These are phyloP conservation scores for Thunnus maccoyii DNA, from an alignment of 2,113 vertebrate genomes.

Conservation along the genomic window DNA sequence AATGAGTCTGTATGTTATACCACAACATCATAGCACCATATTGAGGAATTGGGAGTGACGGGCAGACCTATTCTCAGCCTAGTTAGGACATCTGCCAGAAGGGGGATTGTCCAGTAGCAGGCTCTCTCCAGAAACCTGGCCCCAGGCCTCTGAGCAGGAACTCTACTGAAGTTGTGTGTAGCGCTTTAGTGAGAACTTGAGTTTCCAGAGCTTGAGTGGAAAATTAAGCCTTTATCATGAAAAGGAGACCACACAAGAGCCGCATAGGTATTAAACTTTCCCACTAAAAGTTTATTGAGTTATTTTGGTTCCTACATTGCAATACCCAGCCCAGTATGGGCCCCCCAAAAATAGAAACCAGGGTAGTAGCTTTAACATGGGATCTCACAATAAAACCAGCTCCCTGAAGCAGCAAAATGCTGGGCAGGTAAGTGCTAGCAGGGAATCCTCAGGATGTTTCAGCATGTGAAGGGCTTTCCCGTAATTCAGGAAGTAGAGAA, in stretches of 20 bases:
- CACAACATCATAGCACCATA: not conserved
- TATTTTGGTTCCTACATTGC: constrained; percentile 84
- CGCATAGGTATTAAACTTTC: constrained; percentile 84
- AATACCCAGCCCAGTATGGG: constrained; percentile 77
- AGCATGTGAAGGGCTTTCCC: constrained; percentile 72
- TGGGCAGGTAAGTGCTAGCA: constrained; percentile 76
- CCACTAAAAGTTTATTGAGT: constrained; percentile 87
- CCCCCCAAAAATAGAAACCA: constrained; percentile 82
- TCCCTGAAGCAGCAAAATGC: constrained; percentile 59
- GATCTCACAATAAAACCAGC: constrained; percentile 75
- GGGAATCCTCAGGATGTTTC: constrained; percentile 78
- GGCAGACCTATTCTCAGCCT: not conserved
- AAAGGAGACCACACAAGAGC: constrained; percentile 86
- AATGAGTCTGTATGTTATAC: not conserved
- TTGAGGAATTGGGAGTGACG: not conserved
- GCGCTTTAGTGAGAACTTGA: constrained; percentile 55
- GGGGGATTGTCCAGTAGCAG: constrained; percentile 38
- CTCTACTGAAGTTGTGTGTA: constrained; percentile 63
- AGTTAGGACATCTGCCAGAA: constrained; percentile 26
- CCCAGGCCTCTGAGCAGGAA: constrained; percentile 29
- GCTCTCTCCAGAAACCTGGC: constrained; percentile 42
- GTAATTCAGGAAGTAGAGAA: constrained; percentile 66
- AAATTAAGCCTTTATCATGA: constrained; percentile 85
- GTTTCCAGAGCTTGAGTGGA: constrained; percentile 85
- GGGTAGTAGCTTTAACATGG: constrained; percentile 69